Conservation (phyloP, 2,113 vertebrate species). For the Tichodroma muraria region DNA sequence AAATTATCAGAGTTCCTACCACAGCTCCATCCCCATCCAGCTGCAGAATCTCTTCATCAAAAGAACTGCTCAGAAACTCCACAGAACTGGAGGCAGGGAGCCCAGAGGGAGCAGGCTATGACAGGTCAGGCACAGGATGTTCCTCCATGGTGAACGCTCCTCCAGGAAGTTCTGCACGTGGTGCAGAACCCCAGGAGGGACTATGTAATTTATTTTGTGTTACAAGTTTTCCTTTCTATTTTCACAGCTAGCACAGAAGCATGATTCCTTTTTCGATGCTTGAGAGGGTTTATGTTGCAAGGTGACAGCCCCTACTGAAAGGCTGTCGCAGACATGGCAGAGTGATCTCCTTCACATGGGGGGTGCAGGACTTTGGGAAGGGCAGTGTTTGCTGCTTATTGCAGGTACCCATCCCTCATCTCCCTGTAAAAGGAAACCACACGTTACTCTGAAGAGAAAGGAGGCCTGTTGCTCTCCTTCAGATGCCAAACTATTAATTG, state of each 20-base stretch:
- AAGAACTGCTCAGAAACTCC: neutral
- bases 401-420: neutral
- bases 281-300: neutral
- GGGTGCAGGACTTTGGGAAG: neutral
- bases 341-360: neutral
- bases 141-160: neutral
- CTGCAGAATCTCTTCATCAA: neutral
- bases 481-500: neutral
- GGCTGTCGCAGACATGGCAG: neutral
- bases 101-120: neutral
- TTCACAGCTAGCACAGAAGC: neutral
- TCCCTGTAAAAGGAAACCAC: neutral
- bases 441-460: neutral
- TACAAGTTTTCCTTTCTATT: neutral
- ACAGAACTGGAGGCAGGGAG: neutral
- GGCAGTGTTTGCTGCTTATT: neutral
- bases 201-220: neutral
- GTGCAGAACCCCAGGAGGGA: neutral
- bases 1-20: neutral
- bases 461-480: neutral
- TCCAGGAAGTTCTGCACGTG: accelerated
- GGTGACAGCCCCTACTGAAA: neutral
- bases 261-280: neutral
- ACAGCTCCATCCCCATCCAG: neutral
- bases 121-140: neutral